These are phyloP conservation scores for Dasysyrphus tricinctus DNA, from an alignment of 2,888 invertebrate species.

Conservation along the genomic window DNA sequence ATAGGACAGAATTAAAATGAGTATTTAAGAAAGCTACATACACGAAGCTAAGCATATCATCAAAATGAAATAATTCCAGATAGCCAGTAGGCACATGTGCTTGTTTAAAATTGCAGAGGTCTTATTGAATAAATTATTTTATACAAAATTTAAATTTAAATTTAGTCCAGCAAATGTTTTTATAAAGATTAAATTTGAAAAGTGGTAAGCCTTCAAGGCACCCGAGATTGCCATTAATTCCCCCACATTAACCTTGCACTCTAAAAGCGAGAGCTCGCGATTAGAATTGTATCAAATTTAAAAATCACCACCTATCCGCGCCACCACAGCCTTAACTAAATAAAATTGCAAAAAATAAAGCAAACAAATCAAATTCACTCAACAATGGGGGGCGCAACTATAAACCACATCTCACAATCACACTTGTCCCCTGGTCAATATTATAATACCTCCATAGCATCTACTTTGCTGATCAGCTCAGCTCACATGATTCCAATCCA, in stretches of 20 bases:
- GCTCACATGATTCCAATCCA: slow-evolving; percentile 57
- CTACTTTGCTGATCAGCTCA: neutral
- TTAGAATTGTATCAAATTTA: slow-evolving; percentile 26
- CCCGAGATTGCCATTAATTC: slow-evolving; percentile 27
- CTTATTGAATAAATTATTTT: slow-evolving; percentile 4
- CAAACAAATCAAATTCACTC: slow-evolving; percentile 36
- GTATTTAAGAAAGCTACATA: too few relatives aligned
- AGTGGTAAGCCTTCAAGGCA: slow-evolving; percentile 33
- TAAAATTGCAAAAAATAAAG: slow-evolving; percentile 32
- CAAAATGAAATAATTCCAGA: too few relatives aligned
- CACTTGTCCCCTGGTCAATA: slow-evolving; percentile 5
- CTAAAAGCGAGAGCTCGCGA: slow-evolving; percentile 18
- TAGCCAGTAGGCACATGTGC: neutral
- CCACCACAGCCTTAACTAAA: slow-evolving; percentile 13
- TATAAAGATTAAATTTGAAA: slow-evolving; percentile 13
- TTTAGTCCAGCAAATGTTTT: neutral
- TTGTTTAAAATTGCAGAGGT: neutral
- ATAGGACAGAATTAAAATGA: too few relatives aligned
- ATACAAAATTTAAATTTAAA: neutral
- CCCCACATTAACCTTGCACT: slow-evolving; percentile 63
- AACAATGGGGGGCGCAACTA: slow-evolving; percentile 24
- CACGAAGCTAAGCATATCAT: too few relatives aligned
- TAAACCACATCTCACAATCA: neutral
- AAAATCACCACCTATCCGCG: neutral
- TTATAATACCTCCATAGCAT: neutral